A percentile compares a stretch with the other conserved stretches of the same genome.
Conservation (phyloP, 1,140 invertebrate species). For the Drosophila leontia region DNA sequence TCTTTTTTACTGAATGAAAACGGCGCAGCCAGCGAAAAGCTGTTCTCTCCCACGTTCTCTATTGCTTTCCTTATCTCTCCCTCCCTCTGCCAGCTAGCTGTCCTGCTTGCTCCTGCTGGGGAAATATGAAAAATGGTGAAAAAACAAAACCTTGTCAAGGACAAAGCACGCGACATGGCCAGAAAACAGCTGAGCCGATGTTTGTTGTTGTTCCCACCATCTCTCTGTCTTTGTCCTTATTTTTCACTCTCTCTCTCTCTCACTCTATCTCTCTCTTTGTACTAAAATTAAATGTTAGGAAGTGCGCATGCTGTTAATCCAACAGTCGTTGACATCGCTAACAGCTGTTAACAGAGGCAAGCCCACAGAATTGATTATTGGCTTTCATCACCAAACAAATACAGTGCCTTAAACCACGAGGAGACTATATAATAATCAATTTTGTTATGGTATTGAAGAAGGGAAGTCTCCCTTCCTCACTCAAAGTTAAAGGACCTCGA, state of each 20-base stretch:
- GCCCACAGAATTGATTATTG: slow-evolving; percentile 56
- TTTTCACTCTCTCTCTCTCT: background rate
- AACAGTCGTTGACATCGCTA: slow-evolving; percentile 31
- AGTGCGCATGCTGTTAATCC: slow-evolving; percentile 60
- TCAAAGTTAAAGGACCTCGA: background rate
- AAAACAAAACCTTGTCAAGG: slow-evolving; percentile 84
- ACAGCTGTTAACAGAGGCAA: slow-evolving; percentile 31
- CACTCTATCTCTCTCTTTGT: slow-evolving; percentile 17
- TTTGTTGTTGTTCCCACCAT: slow-evolving; percentile 41
- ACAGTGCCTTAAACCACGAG: background rate
- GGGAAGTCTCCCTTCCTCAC: background rate
- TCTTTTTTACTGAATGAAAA: slow-evolving; percentile 68
- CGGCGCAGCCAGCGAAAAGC: slow-evolving; percentile 43
- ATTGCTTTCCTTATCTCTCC: slow-evolving; percentile 17
- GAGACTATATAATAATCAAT: no score
- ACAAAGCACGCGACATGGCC: slow-evolving; percentile 72
- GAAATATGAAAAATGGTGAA: slow-evolving; percentile 58
- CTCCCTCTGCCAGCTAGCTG: slow-evolving; percentile 10
- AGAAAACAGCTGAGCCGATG: slow-evolving; percentile 74
- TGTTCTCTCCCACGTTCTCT: slow-evolving; percentile 36
- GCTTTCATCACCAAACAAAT: slow-evolving; percentile 27
- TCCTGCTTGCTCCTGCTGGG: slow-evolving; percentile 13
- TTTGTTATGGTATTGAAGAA: background rate
- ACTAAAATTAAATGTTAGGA: slow-evolving; percentile 22
- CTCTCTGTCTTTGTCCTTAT: background rate